Evolutionary conservation across 2,888 invertebrate genomes (phyloP).

Genomic region (Gibbula magus): DNA sequence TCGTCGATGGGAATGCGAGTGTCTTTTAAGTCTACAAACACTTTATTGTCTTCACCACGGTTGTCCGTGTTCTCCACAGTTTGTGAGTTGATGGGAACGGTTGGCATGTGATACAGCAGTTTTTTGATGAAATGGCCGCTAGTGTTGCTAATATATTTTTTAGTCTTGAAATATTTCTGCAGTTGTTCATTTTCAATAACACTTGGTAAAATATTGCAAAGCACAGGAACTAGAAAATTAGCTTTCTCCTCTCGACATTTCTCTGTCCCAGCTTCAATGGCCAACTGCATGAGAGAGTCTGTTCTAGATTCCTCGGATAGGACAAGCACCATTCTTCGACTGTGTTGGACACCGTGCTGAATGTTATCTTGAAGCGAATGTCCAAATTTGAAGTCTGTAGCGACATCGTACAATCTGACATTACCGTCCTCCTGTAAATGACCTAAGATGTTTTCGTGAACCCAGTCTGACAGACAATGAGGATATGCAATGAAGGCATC

Average conservation of each 20-base stretch:
- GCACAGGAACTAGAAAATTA: not conserved
- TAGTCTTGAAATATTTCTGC: slow-evolving; percentile 1
- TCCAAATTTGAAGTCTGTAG: not conserved
- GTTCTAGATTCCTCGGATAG: not conserved
- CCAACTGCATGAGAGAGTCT: not conserved
- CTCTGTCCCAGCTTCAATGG: not conserved
- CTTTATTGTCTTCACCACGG: not conserved
- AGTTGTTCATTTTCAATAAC: not conserved
- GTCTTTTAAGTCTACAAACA: no score
- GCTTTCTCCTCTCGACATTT: slow-evolving; percentile 9
- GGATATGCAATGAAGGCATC: slow-evolving; percentile 7
- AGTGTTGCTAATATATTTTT: not conserved
- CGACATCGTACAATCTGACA: slow-evolving; percentile 1
- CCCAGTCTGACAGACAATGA: not conserved
- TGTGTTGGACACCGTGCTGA: not conserved
- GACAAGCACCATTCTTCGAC: slow-evolving; percentile 2
- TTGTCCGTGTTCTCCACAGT: not conserved
- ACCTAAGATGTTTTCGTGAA: not conserved
- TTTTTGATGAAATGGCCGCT: not conserved
- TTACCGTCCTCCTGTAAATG: not conserved
- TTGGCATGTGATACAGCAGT: slow-evolving; percentile 8
- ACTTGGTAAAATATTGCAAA: not conserved
- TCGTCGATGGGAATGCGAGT: no score
- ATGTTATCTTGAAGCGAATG: not conserved
- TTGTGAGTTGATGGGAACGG: not conserved